phyloP scores from a whole-genome alignment of 2,113 vertebrate genomes.

The Mormyrus iriodes region DNA sequence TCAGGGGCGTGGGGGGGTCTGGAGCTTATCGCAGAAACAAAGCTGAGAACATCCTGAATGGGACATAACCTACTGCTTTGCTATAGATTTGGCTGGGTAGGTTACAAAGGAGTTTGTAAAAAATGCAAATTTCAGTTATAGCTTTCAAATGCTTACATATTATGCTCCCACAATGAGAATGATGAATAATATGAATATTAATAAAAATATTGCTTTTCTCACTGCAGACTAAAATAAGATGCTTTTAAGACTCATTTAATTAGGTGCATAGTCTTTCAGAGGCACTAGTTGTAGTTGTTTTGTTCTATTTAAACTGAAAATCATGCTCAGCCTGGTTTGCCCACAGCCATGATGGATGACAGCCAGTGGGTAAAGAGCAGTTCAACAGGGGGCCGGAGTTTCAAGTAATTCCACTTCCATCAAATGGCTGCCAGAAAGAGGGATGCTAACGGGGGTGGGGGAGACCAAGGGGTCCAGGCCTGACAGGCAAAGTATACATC shows the following conservation, averaged over 20 bases:
- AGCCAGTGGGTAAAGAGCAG: neutral
- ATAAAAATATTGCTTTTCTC: neutral
- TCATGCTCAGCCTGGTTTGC: neutral
- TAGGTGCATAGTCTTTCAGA: neutral
- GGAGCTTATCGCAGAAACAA: too few species aligned
- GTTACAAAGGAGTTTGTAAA: neutral
- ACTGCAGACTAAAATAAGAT: neutral
- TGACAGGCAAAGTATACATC: constrained; percentile 11
- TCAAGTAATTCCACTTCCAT: neutral
- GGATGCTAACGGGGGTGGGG: neutral
- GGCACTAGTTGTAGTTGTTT: neutral
- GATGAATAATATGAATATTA: neutral
- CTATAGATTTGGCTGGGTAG: neutral
- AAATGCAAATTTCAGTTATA: neutral
- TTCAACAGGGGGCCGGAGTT: neutral
- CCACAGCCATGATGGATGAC: neutral
- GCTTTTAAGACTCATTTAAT: neutral
- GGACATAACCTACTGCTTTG: neutral
- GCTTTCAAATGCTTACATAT: neutral
- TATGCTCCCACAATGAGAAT: neutral
- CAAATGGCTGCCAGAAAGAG: neutral
- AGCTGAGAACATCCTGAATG: too few species aligned
- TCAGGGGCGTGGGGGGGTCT: neutral
- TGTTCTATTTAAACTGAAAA: neutral
- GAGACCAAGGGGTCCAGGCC: neutral